These are phyloP conservation scores for Orchestia grillus DNA, from an alignment of 1,140 invertebrate species.

Conservation along the genomic window DNA sequence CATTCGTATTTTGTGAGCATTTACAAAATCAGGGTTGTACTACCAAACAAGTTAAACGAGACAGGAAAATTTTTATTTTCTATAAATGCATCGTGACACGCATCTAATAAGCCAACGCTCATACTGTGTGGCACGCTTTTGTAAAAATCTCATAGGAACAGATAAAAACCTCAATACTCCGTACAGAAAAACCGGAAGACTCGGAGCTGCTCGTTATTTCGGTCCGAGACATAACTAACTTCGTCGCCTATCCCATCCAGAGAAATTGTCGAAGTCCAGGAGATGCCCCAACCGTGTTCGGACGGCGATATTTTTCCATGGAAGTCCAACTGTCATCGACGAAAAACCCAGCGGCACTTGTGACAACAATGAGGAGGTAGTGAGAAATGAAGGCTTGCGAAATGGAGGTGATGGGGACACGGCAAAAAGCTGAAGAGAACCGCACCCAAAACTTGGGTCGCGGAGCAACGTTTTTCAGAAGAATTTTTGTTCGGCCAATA, in stretches of 20 bases:
- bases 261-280: constrained; percentile 28
- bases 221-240: constrained; percentile 16
- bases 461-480: not conserved
- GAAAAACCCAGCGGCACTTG: not conserved
- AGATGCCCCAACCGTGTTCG: not conserved
- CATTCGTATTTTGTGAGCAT: no score
- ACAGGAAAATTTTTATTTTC: no score
- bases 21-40: no score
- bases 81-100: no score
- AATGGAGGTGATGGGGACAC: not conserved
- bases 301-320: not conserved
- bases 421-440: not conserved
- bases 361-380: not conserved
- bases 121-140: not conserved
- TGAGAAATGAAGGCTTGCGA: constrained; percentile 2
- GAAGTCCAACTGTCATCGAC: not conserved
- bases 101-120: not conserved
- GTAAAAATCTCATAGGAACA: not conserved
- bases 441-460: not conserved
- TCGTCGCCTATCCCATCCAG: constrained; percentile 2
- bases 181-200: not conserved
- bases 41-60: no score
- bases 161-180: not conserved
- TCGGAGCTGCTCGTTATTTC: not conserved
- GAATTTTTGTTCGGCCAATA: not conserved